Percentiles rank a stretch among this genome's conserved stretches.
These are phyloP conservation scores for Palythoa grandis DNA, from an alignment of 92 coral and sea anemone species.

Conservation along the genomic window DNA sequence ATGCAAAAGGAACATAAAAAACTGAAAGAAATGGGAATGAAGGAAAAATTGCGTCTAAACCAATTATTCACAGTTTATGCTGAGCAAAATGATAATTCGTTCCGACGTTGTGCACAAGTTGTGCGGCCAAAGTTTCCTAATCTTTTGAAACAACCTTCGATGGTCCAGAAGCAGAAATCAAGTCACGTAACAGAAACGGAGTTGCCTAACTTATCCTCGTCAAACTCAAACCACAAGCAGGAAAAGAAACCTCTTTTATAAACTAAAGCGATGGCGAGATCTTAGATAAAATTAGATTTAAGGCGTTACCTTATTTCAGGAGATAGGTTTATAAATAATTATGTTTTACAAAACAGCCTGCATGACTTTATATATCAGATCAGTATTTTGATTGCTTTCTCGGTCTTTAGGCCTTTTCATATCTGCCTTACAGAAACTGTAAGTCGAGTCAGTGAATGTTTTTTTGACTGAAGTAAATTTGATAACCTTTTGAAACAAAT, in stretches of 20 bases:
- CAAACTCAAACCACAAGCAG: conserved; percentile 2
- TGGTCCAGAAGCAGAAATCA: conserved; percentile 53
- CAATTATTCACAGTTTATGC: conserved; percentile 83
- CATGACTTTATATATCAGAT: not conserved
- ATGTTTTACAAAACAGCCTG: not conserved
- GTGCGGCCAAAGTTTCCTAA: conserved; percentile 85
- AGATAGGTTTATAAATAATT: not conserved
- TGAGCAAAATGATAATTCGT: conserved; percentile 80
- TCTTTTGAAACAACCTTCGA: conserved; percentile 60
- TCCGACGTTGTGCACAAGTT: conserved; percentile 71
- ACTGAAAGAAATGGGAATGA: conserved; percentile 63
- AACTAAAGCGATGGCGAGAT: not conserved
- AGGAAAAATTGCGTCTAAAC: conserved; percentile 76
- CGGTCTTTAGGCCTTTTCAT: no score
- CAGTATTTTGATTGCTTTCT: not conserved
- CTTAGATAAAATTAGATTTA: not conserved
- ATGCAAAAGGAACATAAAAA: conserved; percentile 33
- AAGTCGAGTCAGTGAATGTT: no score
- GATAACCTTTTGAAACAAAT: no score
- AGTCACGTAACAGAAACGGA: conserved; percentile 6
- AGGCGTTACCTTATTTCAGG: not conserved
- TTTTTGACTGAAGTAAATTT: no score
- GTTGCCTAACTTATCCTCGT: conserved; percentile 51
- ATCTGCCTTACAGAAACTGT: no score
- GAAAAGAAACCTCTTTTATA: not conserved